Conservation (phyloP, 92 coral and sea anemone genomes). For the Actinostola sp. region DNA sequence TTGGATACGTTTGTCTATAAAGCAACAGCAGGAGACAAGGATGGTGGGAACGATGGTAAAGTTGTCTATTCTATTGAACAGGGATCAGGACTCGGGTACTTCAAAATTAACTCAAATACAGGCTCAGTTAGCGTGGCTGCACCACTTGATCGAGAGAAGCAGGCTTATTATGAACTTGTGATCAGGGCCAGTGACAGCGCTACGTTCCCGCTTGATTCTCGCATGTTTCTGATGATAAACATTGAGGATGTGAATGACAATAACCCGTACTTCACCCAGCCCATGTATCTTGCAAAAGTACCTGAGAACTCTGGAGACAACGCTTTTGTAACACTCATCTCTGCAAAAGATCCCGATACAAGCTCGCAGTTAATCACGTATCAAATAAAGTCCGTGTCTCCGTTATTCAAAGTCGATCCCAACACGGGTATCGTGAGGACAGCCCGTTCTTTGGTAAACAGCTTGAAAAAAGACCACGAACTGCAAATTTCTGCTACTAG, state of each 20-base stretch:
- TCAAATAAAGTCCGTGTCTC: neutral
- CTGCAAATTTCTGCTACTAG: conserved; percentile 22
- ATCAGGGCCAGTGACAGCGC: conserved; percentile 75
- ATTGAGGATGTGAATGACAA: conserved; percentile 66
- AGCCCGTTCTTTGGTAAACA: conserved; percentile 18
- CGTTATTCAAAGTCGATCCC: conserved; percentile 44
- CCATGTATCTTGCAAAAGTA: conserved; percentile 53
- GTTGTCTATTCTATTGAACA: conserved; percentile 52
- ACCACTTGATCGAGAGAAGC: conserved; percentile 62
- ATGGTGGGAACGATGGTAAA: conserved; percentile 52
- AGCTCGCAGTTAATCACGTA: conserved; percentile 28
- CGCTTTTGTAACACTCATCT: conserved; percentile 57
- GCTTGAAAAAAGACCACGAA: conserved; percentile 15
- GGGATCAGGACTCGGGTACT: conserved; percentile 65
- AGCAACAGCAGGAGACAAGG: conserved; percentile 57
- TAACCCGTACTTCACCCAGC: conserved; percentile 65
- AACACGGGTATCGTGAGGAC: conserved; percentile 64
- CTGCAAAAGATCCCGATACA: conserved; percentile 50
- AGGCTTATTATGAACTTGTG: conserved; percentile 49
- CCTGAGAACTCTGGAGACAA: conserved; percentile 37
- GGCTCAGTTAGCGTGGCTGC: conserved; percentile 49
- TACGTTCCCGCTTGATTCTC: conserved; percentile 58
- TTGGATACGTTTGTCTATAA: conserved; percentile 22
- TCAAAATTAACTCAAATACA: conserved; percentile 49
- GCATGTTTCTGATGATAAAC: conserved; percentile 66